Evolutionary conservation across 2,113 vertebrate genomes (phyloP).

Genomic region (Etia nguti): DNA sequence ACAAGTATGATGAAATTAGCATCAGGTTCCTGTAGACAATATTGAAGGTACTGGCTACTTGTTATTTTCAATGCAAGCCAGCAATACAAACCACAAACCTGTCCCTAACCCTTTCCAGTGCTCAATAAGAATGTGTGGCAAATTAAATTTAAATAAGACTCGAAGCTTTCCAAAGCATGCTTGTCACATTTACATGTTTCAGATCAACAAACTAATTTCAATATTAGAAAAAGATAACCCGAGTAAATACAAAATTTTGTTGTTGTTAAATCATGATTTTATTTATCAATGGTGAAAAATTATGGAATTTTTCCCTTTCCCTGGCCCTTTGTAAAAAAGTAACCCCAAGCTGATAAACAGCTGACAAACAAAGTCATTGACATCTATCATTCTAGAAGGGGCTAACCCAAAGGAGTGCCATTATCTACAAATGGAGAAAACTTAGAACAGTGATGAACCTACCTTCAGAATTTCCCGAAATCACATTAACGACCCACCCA

Average conservation of each 20-base stretch:
- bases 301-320: too few species aligned
- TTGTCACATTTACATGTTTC: neutral
- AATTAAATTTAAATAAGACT: neutral
- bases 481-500: neutral
- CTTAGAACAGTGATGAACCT: neutral
- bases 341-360: neutral
- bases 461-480: neutral
- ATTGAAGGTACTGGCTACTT: neutral
- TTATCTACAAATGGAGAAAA: neutral
- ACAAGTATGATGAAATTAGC: neutral
- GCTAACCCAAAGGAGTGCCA: neutral
- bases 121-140: neutral
- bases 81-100: neutral
- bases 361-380: neutral
- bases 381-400: neutral
- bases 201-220: neutral
- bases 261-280: neutral
- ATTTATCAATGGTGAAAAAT: neutral
- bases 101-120: neutral
- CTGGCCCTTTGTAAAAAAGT: neutral
- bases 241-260: neutral
- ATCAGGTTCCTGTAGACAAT: neutral
- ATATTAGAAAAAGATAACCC: neutral
- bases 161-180: neutral
- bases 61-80: neutral